A percentile compares a stretch with the other conserved stretches of the same genome.
Conservation (phyloP, 2,113 vertebrate species). For the Coptodon rendalli region DNA sequence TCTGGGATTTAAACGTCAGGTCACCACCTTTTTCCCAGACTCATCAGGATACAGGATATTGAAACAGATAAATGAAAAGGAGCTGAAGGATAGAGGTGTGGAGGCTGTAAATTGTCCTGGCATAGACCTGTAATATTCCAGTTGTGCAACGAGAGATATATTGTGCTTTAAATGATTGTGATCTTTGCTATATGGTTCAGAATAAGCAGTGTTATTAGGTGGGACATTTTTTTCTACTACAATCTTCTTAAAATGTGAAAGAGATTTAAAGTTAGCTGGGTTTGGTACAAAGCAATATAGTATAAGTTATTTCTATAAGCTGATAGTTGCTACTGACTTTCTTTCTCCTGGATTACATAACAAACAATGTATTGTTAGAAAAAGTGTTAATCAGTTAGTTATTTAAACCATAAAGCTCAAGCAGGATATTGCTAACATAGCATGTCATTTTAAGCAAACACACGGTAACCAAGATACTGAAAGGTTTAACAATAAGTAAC, state of each 20-base stretch:
- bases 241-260: neutral
- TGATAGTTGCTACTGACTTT: neutral
- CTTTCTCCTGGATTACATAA: neutral
- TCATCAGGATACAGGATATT: conserved; percentile 68
- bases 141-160: neutral
- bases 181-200: conserved; percentile 3
- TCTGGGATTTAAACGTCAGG: conserved; percentile 62
- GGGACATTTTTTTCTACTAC: neutral
- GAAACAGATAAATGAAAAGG: conserved; percentile 63
- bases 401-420: neutral
- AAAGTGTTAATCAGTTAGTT: neutral
- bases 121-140: conserved; percentile 18
- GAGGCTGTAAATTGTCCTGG: conserved; percentile 1
- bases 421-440: neutral
- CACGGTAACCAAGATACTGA: neutral
- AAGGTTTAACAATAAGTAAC: neutral
- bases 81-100: conserved; percentile 39
- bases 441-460: neutral
- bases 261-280: neutral
- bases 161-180: conserved; percentile 46
- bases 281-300: neutral
- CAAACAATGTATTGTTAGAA: neutral
- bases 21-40: conserved; percentile 46
- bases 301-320: neutral
- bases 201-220: conserved; percentile 43